A percentile compares a stretch with the other conserved stretches of the same genome.
phyloP scores from a whole-genome alignment of 2,113 vertebrate genomes.

The Oceanodroma tethys region DNA sequence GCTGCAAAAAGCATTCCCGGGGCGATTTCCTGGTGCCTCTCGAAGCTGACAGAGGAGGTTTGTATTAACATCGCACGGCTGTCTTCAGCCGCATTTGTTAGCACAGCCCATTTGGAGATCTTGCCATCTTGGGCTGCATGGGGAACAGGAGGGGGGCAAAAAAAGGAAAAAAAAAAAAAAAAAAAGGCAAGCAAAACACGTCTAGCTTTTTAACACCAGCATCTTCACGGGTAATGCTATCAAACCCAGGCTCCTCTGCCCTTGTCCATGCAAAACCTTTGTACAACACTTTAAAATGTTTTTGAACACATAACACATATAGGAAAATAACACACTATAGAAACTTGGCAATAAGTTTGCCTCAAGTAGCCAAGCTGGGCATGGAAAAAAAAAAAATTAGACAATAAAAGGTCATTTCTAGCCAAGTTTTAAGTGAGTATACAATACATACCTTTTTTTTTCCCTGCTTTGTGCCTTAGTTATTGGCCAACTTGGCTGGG shows the following conservation, averaged over 20 bases:
- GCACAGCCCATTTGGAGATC: not conserved
- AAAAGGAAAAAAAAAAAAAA: fast-evolving
- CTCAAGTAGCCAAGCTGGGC: constrained; percentile 7
- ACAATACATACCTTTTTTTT: not conserved
- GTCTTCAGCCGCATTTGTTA: not conserved
- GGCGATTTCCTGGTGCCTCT: not conserved
- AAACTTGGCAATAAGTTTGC: not conserved
- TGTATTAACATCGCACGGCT: not conserved
- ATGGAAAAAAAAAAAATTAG: constrained; percentile 12
- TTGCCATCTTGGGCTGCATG: not conserved
- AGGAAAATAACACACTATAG: not conserved
- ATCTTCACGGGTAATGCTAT: not conserved
- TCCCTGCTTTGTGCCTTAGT: not conserved
- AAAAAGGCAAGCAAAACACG: not conserved
- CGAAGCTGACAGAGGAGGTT: constrained; percentile 5
- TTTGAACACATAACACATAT: not conserved
- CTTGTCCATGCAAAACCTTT: not conserved
- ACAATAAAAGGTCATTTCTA: constrained; percentile 29
- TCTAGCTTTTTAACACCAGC: not conserved
- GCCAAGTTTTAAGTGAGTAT: constrained; percentile 17
- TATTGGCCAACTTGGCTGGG: constrained; percentile 20
- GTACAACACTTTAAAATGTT: not conserved
- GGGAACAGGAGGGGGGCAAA: not conserved
- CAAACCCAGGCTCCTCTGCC: not conserved
- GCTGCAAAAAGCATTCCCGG: not conserved